Evolutionary conservation across 2,888 invertebrate species (phyloP), one percentile per base, ranked within the genome.

Genomic region (Tenthredo distinguenda): DNA sequence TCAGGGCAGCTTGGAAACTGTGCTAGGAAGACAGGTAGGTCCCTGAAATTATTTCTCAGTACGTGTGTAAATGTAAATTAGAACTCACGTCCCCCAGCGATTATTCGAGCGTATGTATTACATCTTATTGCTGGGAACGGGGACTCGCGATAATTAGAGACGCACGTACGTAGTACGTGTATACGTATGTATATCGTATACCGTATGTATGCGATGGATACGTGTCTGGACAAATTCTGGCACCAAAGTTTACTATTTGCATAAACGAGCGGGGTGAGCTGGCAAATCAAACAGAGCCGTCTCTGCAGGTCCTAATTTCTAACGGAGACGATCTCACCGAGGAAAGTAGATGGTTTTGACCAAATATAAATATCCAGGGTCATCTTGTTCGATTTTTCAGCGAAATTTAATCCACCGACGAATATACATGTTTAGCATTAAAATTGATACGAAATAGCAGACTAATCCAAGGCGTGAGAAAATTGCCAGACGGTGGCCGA

Each of bases 401-500:
- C 18, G 68, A 68, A 26, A 68, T 68, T 26, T 26, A 62, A 21
- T 62, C 21, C 62, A 62, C 50, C 18, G 9, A n/a, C 6, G 6
- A n/a, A 50, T 50, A 18, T 50, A 18, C 50, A 50, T 5, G n/a
- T 50, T 50, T n/a, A n/a, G 55, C n/a, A 55, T n/a, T 4, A 62
- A 12, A 21, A 21, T 62, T 21, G 2, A 10, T 4, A 62, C 26
- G 12, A 62, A 5, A 62, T 26, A 62, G 26, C 12, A 9, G 21
- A 62, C 62, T 55, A 55, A n/a, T n/a, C n/a, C 7, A n/a, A 55
- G 74, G 18, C 43, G 21, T 74, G 37, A 5, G 82, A 86, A 40
- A 88, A 88, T 81, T 88, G 93, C 95, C 95, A 95, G 1, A 96
- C 94, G 37, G 94, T 93, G 0, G 94, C 94, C 50, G 94, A 92